Conservation (phyloP, 2,888 invertebrate species). For the Drosophila acutilabella region DNA sequence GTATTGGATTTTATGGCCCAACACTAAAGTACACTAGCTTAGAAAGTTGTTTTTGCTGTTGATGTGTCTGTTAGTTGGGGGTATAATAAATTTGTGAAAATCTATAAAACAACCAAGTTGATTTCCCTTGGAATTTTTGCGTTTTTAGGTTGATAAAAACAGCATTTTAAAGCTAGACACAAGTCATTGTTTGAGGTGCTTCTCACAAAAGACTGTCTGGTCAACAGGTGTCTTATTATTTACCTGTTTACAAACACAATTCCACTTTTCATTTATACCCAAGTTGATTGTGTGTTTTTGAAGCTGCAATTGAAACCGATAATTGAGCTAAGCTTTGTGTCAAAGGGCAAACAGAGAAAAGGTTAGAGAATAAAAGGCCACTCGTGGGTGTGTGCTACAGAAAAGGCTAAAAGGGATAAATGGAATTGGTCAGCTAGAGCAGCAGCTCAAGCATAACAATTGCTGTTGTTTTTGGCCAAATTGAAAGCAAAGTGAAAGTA, state of each 20-base stretch:
- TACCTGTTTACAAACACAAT: constrained; percentile 34
- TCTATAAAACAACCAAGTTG: no score
- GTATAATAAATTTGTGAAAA: no score
- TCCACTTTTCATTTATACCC: constrained; percentile 55
- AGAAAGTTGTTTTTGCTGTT: neutral
- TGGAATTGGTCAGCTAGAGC: constrained; percentile 38
- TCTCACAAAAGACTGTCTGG: no score
- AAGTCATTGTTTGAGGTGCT: no score
- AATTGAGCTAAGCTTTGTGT: constrained; percentile 11
- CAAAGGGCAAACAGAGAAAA: constrained; percentile 40
- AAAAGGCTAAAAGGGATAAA: neutral
- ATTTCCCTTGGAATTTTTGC: no score
- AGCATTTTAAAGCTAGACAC: no score
- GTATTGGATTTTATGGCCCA: constrained; percentile 49
- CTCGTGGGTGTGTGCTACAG: neutral
- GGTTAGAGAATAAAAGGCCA: neutral
- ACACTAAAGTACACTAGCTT: neutral
- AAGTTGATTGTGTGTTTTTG: constrained; percentile 29
- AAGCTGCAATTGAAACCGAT: constrained; percentile 13
- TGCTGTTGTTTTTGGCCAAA: constrained; percentile 10
- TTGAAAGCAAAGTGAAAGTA: constrained; percentile 41
- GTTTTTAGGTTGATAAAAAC: no score
- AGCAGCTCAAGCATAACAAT: constrained; percentile 45
- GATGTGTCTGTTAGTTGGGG: neutral
- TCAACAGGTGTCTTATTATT: no score